phyloP scores from a whole-genome alignment of 2,888 invertebrate species.

The Heteromurus nitidus region DNA sequence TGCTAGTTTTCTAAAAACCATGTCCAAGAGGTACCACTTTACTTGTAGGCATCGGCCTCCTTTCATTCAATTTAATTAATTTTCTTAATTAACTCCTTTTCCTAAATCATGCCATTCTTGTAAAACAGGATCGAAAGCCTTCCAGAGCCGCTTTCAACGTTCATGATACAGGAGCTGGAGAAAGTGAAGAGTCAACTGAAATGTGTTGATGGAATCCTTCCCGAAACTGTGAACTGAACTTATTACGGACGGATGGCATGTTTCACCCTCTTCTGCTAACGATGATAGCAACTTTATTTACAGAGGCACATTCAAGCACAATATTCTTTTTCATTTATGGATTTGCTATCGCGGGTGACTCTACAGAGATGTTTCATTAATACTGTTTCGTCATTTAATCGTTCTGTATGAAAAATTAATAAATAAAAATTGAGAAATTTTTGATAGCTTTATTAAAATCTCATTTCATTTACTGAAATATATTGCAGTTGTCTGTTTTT shows the following conservation, averaged over 20 bases:
- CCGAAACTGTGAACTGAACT: not conserved
- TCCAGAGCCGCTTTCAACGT: conserved; percentile 71
- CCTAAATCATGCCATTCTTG: not conserved
- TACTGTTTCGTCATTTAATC: not conserved
- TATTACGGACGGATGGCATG: too few species aligned
- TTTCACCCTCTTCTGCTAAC: too few species aligned
- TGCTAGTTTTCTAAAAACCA: conserved; percentile 83
- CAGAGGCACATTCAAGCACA: not conserved
- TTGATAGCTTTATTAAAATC: too few species aligned
- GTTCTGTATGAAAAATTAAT: too few species aligned
- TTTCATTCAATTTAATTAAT: not conserved
- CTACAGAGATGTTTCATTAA: not conserved
- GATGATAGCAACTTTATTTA: not conserved
- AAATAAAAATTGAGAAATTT: too few species aligned
- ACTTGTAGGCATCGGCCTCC: not conserved
- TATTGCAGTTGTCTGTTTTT: too few species aligned
- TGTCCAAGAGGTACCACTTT: conserved; percentile 75
- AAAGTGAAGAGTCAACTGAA: conserved; percentile 61
- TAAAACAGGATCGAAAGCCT: conserved; percentile 61
- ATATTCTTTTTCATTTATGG: not conserved
- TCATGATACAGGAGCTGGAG: conserved; percentile 76
- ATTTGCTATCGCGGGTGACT: not conserved
- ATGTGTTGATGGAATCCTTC: not conserved
- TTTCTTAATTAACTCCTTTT: not conserved
- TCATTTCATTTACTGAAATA: too few species aligned